phyloP scores from a whole-genome alignment of 2,888 invertebrate genomes.

The Brenthis hecate region DNA sequence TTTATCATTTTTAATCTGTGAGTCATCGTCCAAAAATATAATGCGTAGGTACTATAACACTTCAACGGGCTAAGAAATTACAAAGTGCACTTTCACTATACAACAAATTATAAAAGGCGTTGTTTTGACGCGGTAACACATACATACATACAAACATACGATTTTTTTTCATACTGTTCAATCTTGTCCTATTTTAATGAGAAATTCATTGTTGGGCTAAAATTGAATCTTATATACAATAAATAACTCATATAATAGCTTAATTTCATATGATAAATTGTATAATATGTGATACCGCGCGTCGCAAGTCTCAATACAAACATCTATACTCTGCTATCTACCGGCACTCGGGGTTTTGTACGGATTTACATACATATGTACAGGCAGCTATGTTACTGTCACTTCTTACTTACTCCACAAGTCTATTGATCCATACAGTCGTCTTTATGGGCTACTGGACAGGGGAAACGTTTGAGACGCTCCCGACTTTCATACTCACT shows the following conservation, averaged over 20 bases:
- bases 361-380: slow-evolving; percentile 19
- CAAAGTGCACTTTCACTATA: slow-evolving; percentile 38
- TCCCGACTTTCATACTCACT: no score
- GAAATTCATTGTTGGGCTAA: no score
- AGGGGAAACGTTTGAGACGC: no score
- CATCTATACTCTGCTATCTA: slow-evolving; percentile 9
- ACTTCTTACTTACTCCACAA: neutral
- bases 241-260: neutral
- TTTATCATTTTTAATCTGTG: slow-evolving; percentile 72
- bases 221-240: no score
- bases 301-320: slow-evolving; percentile 2
- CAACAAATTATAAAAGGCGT: slow-evolving; percentile 36
- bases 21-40: slow-evolving; percentile 79
- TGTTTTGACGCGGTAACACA: slow-evolving; percentile 17
- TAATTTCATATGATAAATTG: neutral
- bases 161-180: no score
- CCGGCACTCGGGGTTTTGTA: slow-evolving; percentile 22
- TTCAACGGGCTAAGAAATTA: slow-evolving; percentile 61
- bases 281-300: slow-evolving; percentile 6
- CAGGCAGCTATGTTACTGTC: neutral
- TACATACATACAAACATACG: neutral
- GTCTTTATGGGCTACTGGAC: no score
- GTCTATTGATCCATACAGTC: no score
- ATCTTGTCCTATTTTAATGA: neutral
- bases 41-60: slow-evolving; percentile 66